phyloP scores from a whole-genome alignment of 2,797 vertebrate genomes.

The Xiphorhynchus erythropygius region DNA sequence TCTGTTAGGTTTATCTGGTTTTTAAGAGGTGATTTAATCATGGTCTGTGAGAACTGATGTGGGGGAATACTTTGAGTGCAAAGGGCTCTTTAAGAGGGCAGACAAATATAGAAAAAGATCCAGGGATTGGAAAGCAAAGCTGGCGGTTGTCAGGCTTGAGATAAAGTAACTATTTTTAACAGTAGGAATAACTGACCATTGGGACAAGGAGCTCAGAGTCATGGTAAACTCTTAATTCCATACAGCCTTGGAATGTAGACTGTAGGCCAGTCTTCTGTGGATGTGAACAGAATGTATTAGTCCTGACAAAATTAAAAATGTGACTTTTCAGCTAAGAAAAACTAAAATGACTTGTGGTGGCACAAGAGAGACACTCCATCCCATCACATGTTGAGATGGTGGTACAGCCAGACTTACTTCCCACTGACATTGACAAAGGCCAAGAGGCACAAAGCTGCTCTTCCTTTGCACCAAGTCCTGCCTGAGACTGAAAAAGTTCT shows the following conservation, averaged over 20 bases:
- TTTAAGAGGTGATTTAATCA: slow-evolving; percentile 60
- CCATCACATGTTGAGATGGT: not conserved
- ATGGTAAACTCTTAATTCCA: not conserved
- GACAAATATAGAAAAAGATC: slow-evolving; percentile 24
- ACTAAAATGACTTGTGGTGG: not conserved
- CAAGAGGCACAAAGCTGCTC: not conserved
- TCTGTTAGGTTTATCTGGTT: slow-evolving; percentile 58
- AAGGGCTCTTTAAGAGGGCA: slow-evolving; percentile 45
- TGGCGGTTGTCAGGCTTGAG: not conserved
- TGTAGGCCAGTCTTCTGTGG: not conserved
- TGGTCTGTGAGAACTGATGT: slow-evolving; percentile 46
- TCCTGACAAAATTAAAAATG: not conserved
- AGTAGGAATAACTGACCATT: slow-evolving; percentile 35
- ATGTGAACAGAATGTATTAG: not conserved
- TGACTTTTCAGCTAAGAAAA: not conserved
- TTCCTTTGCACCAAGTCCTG: not conserved
- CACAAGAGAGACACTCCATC: not conserved
- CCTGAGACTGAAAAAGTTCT: not conserved
- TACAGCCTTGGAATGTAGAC: not conserved
- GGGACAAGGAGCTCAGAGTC: not conserved
- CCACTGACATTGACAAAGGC: not conserved
- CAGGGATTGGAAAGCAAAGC: slow-evolving; percentile 16
- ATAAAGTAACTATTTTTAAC: slow-evolving; percentile 57
- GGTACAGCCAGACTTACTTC: not conserved
- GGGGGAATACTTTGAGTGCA: slow-evolving; percentile 6